Evolutionary conservation across 2,888 invertebrate species (phyloP).

Genomic region (Cheilosia soror): DNA sequence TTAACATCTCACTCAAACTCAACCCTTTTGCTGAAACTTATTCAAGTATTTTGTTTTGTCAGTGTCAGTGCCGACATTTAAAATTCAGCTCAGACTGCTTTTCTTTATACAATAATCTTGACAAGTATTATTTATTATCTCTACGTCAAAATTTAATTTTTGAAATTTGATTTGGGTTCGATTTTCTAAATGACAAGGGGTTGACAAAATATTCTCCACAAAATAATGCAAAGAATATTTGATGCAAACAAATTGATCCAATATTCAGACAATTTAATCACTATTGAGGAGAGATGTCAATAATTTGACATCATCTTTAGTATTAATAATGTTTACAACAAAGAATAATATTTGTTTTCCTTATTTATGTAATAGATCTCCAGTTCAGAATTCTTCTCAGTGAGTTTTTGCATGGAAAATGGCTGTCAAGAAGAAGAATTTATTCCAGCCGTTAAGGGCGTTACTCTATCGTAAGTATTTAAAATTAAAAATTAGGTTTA

Average conservation of each 20-base stretch:
- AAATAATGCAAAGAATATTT: neutral
- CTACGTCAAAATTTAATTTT: neutral
- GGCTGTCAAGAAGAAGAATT: conserved; percentile 87
- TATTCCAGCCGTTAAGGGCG: conserved; percentile 88
- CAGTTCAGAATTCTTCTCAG: conserved; percentile 90
- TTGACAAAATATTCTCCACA: conserved; percentile 25
- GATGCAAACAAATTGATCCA: neutral
- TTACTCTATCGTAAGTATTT: conserved; percentile 87
- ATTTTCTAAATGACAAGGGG: conserved; percentile 13
- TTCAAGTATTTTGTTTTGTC: neutral
- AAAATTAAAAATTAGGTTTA: neutral
- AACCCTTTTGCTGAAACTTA: neutral
- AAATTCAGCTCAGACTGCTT: conserved; percentile 4
- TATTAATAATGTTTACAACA: neutral
- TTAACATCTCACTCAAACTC: too few relatives aligned
- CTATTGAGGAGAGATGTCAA: conserved; percentile 21
- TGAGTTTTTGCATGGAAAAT: conserved; percentile 87
- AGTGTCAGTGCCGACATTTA: neutral
- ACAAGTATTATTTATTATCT: neutral
- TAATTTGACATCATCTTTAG: conserved; percentile 21
- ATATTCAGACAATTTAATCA: conserved; percentile 39
- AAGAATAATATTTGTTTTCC: neutral
- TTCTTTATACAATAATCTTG: neutral
- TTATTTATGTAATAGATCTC: conserved; percentile 85
- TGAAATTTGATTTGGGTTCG: neutral